Evolutionary conservation across 2,113 vertebrate genomes (phyloP), one percentile per base, ranked within the genome.

Genomic region (Phodopus roborovskii): DNA sequence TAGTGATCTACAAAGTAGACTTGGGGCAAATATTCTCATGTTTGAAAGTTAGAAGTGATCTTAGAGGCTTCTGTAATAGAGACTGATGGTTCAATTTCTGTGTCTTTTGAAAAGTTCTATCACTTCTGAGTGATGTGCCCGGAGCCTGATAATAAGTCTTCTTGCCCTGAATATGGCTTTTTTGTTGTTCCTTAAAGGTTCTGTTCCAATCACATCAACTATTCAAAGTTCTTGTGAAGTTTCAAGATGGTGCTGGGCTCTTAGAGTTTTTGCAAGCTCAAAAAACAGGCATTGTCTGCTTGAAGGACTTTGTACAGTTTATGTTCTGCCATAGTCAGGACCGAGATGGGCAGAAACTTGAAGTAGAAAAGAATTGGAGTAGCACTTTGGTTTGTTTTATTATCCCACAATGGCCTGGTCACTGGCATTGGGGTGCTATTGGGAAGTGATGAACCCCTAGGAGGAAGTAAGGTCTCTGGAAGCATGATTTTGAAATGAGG

Each of bases 1-100:
- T 92, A 96, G 97, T 85, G 87, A 96, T 97, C 95, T 97, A 75
- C 75, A 88, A 95, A 95, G 96, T 97, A 97, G 91, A 91, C 96
- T 97, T 98, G 88, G 93, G 93, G 96, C 75, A 19, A 81, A 87
- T 6, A n/a, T 26, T 87, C 64, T 60, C 20, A 33, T 36, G 10
- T 90, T 70, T 83, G 58, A 85, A 90, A 74, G 42, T 56, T 88
- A 48, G 53, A 95, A 88, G 75, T 42, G 28, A 92, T 97, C 83
- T 81, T 78, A 78, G 48, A 64, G 74, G 11, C 26, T 8, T 91
- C 86, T 64, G 0, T 33, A 79, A 71, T 4, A 83, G 48, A 97
- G 58, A 74, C 26, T 12, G 73, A 78, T 60, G 5, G 50, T 48
- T 95, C 78, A 74, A 66, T 91, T 94, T 93, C 30, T 73, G 24